phyloP scores from a whole-genome alignment of 2,888 invertebrate species.

The Ophion costatus region DNA sequence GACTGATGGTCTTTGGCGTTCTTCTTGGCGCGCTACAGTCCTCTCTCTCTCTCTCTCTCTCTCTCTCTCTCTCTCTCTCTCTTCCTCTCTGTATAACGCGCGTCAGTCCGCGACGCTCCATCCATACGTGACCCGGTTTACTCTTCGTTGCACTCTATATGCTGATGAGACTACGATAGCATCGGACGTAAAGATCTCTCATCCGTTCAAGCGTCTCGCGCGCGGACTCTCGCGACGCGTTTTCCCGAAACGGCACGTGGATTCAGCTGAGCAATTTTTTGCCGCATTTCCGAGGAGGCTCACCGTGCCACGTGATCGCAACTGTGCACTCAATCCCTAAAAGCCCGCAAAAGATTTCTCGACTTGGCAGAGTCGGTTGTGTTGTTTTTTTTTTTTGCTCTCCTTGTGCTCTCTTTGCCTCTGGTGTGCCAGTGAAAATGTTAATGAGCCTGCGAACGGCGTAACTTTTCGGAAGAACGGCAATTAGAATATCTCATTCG shows the following conservation, averaged over 20 bases:
- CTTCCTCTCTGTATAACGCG: conserved; percentile 44
- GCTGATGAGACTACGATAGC: conserved; percentile 77
- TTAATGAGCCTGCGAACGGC: conserved; percentile 51
- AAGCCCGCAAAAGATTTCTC: neutral
- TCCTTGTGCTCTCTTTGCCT: neutral
- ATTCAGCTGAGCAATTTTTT: conserved; percentile 51
- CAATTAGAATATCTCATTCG: conserved; percentile 57
- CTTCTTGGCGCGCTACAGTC: conserved; percentile 58
- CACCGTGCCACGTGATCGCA: neutral
- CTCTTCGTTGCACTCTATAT: conserved; percentile 79
- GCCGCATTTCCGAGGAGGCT: conserved; percentile 28
- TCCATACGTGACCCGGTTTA: conserved; percentile 68
- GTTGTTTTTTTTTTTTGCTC: neutral
- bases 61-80: conserved; percentile 62
- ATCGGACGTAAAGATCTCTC: conserved; percentile 45
- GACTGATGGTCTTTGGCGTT: conserved; percentile 79
- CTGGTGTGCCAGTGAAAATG: conserved; percentile 30
- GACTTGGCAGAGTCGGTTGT: neutral
- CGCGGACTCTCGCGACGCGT: neutral
- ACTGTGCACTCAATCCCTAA: conserved; percentile 12
- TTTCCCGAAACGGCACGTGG: conserved; percentile 42
- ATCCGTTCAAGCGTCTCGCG: conserved; percentile 31
- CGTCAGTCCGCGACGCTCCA: conserved; percentile 63
- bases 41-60: conserved; percentile 3
- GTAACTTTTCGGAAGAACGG: conserved; percentile 43